Percentiles rank a stretch among this genome's conserved stretches.
phyloP scores from a whole-genome alignment of 2,797 vertebrate genomes.

The Catostomus latipinnis region DNA sequence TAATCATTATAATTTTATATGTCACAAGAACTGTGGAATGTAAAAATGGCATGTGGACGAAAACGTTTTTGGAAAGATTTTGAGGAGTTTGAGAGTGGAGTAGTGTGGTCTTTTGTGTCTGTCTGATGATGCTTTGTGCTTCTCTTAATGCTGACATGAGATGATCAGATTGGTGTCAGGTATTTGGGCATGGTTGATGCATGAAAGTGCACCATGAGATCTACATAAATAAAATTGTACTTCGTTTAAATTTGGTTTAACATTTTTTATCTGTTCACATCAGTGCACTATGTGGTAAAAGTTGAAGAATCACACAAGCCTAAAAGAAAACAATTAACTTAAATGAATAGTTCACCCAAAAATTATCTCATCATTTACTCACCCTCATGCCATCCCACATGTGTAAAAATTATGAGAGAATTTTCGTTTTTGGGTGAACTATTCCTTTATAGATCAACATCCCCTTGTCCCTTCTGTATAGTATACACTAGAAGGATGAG shows the following conservation, averaged over 20 bases:
- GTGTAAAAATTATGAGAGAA: too few species aligned
- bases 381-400: too few species aligned
- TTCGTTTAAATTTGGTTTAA: constrained; percentile 4
- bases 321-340: background rate
- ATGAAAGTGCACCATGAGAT: constrained; percentile 2
- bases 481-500: background rate
- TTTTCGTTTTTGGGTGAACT: too few species aligned
- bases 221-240: background rate
- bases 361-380: too few species aligned
- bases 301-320: background rate
- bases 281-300: background rate
- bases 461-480: background rate
- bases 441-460: too few species aligned
- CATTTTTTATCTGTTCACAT: background rate
- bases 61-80: too few species aligned
- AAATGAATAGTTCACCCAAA: too few species aligned
- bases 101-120: constrained; percentile 23
- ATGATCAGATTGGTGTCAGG: constrained; percentile 75
- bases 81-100: background rate
- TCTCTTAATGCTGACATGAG: constrained; percentile 76
- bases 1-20: too few species aligned
- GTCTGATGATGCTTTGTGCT: constrained; percentile 67
- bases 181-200: constrained; percentile 57
- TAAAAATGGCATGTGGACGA: too few species aligned
- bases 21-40: too few species aligned